Evolutionary conservation across 2,113 vertebrate species (phyloP), one percentile per base, ranked within the genome.

Genomic region (Boleophthalmus pectinirostris): DNA sequence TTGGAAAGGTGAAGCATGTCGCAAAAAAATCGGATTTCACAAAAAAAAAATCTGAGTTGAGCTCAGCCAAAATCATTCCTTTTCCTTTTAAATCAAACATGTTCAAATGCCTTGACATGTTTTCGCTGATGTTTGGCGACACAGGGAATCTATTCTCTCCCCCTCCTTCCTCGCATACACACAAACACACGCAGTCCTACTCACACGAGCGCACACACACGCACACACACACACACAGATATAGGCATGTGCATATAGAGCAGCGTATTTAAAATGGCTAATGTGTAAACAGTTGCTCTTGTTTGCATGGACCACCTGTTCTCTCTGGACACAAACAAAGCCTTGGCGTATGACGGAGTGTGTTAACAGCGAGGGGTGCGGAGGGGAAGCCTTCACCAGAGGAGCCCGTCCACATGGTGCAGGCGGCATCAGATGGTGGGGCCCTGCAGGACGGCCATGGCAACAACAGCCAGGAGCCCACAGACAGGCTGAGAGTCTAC

Each of bases 251-350:
- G 79, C 77, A 78, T 83, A 78, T 80, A 82, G 78, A 84, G 84
- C 80, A 85, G 84, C 81, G 85, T 88, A 89, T 91, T 89, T 91
- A 83, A 88, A 89, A 90, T 91, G 87, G 85, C 84, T 88, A 86
- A 86, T 89, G 89, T 89, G 89, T 91, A 88, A 93, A 92, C 88
- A 91, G 90, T 91, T 92, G 89, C 87, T 90, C 88, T 84, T 90
- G 90, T 90, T 92, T 89, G 89, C 88, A 89, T 82, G 81, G 87
- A 88, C 90, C 91, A 93, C 89, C 91, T 92, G 92, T 91, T 91
- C 86, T 88, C 88, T 89, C 87, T 91, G 90, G 89, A 92, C 88
- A 87, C 85, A 88, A 87, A 91, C 90, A 90, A 88, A 89, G 90
- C 90, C 76, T 80, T 90, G 90, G 88, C 84, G 81, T 87, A 77